These are phyloP conservation scores for Thinocorus orbignyianus DNA, from an alignment of 2,113 vertebrate species.

Conservation along the genomic window DNA sequence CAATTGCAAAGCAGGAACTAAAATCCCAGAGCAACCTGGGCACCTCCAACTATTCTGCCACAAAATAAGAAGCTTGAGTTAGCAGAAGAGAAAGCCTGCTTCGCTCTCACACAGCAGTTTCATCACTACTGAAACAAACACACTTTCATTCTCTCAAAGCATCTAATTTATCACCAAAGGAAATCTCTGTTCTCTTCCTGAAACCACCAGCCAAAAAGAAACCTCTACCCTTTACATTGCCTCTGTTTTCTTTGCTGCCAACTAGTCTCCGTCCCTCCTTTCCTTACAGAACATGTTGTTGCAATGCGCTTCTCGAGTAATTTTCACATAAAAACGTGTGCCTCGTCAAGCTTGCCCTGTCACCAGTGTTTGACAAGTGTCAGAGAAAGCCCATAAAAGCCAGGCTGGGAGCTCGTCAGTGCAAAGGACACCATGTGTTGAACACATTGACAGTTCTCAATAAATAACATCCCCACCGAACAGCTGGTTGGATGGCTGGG, in stretches of 20 bases:
- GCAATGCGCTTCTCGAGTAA: background rate
- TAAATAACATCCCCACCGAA: slow-evolving; percentile 39
- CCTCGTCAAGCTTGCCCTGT: background rate
- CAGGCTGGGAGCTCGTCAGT: background rate
- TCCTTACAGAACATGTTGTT: background rate
- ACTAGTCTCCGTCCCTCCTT: background rate
- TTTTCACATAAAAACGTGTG: background rate
- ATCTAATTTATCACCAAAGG: slow-evolving; percentile 27
- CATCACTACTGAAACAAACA: slow-evolving; percentile 37
- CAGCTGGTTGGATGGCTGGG: slow-evolving; percentile 32
- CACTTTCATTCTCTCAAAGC: slow-evolving; percentile 15
- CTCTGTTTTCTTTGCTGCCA: slow-evolving; percentile 22
- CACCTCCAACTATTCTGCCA: background rate
- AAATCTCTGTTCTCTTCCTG: slow-evolving; percentile 31
- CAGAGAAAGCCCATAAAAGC: slow-evolving; percentile 8
- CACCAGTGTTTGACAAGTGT: slow-evolving; percentile 37
- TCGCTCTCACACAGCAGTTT: background rate
- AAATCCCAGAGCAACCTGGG: background rate
- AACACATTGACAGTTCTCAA: slow-evolving; percentile 51
- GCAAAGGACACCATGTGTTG: slow-evolving; percentile 49
- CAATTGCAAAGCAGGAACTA: background rate
- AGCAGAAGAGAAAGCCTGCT: background rate
- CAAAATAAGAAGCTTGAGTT: background rate
- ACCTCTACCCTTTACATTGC: slow-evolving; percentile 6
- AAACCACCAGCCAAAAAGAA: slow-evolving; percentile 44